Conservation (phyloP, 2,797 vertebrate species). For the Arremon brunneinucha region DNA sequence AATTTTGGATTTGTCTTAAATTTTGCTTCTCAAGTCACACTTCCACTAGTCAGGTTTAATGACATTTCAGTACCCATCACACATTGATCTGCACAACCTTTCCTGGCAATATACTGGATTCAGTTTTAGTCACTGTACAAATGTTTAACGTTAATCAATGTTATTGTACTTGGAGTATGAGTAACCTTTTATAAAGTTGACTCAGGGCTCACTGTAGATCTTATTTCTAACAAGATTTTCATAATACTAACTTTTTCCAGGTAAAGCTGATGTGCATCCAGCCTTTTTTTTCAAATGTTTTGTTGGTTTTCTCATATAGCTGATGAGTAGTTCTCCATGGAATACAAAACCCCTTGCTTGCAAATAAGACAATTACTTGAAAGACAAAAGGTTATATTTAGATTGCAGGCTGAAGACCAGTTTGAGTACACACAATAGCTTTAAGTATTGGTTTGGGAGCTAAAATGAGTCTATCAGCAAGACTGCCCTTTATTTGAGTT, state of each 20-base stretch:
- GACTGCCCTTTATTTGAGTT: not conserved
- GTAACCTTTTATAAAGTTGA: not conserved
- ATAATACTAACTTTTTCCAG: not conserved
- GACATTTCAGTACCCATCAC: not conserved
- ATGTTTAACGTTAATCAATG: slow-evolving; percentile 10
- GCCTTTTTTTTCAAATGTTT: not conserved
- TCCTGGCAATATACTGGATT: not conserved
- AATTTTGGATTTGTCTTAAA: not conserved
- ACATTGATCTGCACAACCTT: not conserved
- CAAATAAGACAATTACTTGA: not conserved
- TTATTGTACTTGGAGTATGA: not conserved
- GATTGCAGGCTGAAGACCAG: not conserved
- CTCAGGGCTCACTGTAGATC: not conserved
- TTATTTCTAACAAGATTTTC: not conserved
- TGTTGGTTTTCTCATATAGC: not conserved
- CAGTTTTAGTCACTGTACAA: not conserved
- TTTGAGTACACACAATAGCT: not conserved
- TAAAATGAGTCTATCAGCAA: not conserved
- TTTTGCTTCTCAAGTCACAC: not conserved
- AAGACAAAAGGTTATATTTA: not conserved
- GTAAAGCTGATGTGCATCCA: not conserved
- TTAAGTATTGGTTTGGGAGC: not conserved
- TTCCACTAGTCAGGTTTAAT: not conserved
- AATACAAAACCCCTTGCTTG: not conserved
- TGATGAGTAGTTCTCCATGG: not conserved